These are phyloP conservation scores for Lepisosteus oculatus DNA, from an alignment of 2,113 vertebrate species.

Conservation along the genomic window DNA sequence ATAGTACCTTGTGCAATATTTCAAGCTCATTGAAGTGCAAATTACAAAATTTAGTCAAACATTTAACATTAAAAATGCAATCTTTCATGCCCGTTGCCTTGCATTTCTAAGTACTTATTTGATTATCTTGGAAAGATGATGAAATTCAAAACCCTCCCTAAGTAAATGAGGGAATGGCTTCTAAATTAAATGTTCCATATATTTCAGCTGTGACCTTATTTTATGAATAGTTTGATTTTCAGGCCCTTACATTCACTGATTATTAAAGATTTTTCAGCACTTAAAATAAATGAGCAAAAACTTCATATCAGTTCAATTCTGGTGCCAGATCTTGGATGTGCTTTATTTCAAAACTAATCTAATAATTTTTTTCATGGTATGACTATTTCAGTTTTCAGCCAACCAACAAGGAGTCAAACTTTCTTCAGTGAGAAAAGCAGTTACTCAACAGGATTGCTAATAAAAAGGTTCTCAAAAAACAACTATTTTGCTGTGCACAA, in stretches of 20 bases:
- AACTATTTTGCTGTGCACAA: too few relatives aligned
- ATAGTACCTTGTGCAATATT: too few relatives aligned
- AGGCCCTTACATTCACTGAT: background rate
- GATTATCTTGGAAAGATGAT: too few relatives aligned
- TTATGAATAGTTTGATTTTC: constrained; percentile 3
- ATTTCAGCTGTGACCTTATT: background rate
- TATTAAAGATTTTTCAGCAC: background rate
- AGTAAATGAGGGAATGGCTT: background rate
- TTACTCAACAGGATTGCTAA: constrained; percentile 12
- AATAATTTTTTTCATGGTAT: background rate
- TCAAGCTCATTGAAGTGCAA: too few relatives aligned
- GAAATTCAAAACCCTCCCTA: too few relatives aligned
- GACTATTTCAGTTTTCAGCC: background rate
- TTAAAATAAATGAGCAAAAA: constrained; percentile 7
- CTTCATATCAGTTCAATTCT: background rate
- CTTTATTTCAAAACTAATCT: background rate
- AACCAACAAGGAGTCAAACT: constrained; percentile 6
- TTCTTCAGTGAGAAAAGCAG: background rate
- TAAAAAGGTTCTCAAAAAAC: constrained; percentile 6
- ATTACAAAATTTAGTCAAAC: too few relatives aligned
- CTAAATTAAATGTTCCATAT: constrained; percentile 4
- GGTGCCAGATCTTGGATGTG: background rate
- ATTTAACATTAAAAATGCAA: too few relatives aligned
- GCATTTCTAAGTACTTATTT: too few relatives aligned
- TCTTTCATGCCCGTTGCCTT: too few relatives aligned